phyloP scores from a whole-genome alignment of 2,113 vertebrate genomes.

The Chloropsis hardwickii region DNA sequence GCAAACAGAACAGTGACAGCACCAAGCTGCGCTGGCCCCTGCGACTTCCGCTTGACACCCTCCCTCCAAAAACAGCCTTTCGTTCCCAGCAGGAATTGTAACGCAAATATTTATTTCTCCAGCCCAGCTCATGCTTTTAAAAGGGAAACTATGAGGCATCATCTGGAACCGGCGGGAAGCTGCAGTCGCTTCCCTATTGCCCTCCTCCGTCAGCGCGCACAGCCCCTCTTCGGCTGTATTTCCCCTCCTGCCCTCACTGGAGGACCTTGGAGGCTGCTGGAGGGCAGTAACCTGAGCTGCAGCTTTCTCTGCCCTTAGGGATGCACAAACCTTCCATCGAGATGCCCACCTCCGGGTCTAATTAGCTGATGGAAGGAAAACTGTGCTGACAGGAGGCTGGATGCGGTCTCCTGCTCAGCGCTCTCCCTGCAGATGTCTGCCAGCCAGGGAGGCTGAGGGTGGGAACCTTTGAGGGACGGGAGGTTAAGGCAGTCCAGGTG shows the following conservation, averaged over 20 bases:
- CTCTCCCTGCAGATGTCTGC: not conserved
- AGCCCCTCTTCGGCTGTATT: not conserved
- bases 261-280: not conserved
- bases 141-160: constrained; percentile 14
- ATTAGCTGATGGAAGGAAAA: not conserved
- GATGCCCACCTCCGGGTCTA: not conserved
- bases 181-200: not conserved
- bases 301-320: not conserved
- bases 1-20: not conserved
- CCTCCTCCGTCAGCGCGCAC: not conserved
- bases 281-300: not conserved
- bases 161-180: not conserved
- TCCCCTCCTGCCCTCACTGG: not conserved
- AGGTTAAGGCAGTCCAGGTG: not conserved
- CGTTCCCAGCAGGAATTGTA: constrained; percentile 4
- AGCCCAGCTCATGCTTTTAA: not conserved
- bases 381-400: not conserved
- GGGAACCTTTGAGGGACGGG: not conserved
- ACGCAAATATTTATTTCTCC: constrained; percentile 34
- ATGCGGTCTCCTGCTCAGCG: fast-evolving
- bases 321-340: not conserved
- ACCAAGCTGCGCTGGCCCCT: not conserved
- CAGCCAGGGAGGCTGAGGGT: not conserved
- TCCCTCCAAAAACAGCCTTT: constrained; percentile 14
- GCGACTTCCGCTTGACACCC: not conserved